These are phyloP conservation scores for Gambusia affinis DNA, from an alignment of 2,113 vertebrate genomes.

Conservation along the genomic window DNA sequence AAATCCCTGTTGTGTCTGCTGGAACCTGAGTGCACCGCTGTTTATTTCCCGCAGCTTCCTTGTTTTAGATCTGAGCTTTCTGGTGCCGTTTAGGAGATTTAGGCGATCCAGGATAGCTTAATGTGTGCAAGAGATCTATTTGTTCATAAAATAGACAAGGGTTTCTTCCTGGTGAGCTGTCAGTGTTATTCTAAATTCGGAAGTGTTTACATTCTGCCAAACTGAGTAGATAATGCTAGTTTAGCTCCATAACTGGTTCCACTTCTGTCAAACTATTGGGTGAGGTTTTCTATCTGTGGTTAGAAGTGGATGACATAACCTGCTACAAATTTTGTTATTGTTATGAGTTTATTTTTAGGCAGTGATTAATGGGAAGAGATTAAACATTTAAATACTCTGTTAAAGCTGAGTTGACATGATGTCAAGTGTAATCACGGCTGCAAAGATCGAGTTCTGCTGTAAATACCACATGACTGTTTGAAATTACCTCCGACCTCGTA, in stretches of 20 bases:
- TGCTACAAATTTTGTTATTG: not conserved
- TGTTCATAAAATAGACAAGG: not conserved
- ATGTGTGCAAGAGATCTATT: not conserved
- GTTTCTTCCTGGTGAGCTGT: not conserved
- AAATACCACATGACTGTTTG: too few species aligned
- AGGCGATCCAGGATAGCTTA: conserved; percentile 13
- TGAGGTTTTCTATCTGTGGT: not conserved
- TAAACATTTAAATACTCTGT: not conserved
- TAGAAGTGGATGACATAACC: not conserved
- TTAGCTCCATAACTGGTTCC: not conserved
- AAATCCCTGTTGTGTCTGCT: conserved; percentile 57
- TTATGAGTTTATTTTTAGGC: not conserved
- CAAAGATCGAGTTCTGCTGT: too few species aligned
- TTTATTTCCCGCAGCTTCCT: conserved; percentile 62
- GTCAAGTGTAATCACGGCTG: too few species aligned
- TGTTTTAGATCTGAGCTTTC: conserved; percentile 66
- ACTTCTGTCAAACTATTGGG: not conserved
- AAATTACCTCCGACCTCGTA: too few species aligned
- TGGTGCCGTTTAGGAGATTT: conserved; percentile 28
- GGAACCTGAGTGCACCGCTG: conserved; percentile 37
- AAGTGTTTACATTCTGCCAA: not conserved
- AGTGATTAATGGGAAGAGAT: not conserved
- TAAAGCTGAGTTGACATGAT: not conserved
- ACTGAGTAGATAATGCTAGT: not conserved
- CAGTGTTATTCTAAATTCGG: not conserved